Conservation (phyloP, 2,888 invertebrate species). For the Molorchus minor region DNA sequence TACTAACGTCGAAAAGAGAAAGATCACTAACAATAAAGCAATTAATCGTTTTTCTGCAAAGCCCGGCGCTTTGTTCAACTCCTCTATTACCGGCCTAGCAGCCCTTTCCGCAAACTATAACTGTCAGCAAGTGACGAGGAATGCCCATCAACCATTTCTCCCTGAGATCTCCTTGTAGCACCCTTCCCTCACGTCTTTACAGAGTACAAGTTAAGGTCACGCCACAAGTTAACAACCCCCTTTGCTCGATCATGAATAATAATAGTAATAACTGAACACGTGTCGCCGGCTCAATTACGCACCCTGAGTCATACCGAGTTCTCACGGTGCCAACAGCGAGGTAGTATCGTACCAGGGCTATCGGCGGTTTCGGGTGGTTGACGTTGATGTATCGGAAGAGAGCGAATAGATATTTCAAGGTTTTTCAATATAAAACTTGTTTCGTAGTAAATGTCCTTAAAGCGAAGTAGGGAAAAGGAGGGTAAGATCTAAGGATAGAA, state of each 20-base stretch:
- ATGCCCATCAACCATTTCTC: constrained; percentile 36
- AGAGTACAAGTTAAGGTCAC: constrained; percentile 43
- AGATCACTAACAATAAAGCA: constrained; percentile 14
- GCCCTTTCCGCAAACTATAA: constrained; percentile 44
- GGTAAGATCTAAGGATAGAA: too few species aligned
- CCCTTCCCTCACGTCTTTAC: constrained; percentile 13
- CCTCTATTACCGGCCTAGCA: constrained; percentile 1
- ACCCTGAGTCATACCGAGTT: constrained; percentile 25
- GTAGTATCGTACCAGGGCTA: too few species aligned
- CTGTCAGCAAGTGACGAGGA: constrained; percentile 45
- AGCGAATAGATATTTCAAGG: too few species aligned
- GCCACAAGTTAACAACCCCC: constrained; percentile 54
- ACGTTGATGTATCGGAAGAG: too few species aligned
- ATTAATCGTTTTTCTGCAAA: constrained; percentile 39
- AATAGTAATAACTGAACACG: constrained; percentile 45
- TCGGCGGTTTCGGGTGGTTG: too few species aligned
- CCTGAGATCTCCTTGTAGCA: constrained; percentile 1
- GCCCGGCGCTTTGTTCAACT: constrained; percentile 27
- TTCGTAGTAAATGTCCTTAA: too few species aligned
- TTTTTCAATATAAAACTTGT: too few species aligned
- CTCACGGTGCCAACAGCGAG: constrained; percentile 39
- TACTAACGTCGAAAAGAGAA: not conserved
- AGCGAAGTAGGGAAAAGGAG: too few species aligned
- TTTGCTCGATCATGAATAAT: constrained; percentile 46
- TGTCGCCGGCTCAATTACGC: constrained; percentile 46